Conservation (phyloP, 2,888 invertebrate genomes). For the Tachina lurida region DNA sequence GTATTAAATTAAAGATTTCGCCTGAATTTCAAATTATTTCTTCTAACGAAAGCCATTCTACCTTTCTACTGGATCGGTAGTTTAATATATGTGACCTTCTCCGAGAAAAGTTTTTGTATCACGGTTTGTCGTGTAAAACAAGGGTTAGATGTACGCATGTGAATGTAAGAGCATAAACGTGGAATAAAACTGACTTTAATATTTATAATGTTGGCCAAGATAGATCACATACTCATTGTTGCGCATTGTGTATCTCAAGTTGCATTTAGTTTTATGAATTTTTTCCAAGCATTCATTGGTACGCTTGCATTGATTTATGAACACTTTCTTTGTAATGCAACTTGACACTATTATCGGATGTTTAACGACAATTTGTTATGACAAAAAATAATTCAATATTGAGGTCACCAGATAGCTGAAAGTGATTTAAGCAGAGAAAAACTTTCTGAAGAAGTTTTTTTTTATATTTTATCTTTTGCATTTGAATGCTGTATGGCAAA, state of each 20-base stretch:
- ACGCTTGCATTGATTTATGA: slow-evolving; percentile 63
- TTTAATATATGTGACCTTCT: too few species aligned
- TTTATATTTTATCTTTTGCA: not conserved
- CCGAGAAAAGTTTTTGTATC: too few species aligned
- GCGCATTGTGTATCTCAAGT: not conserved
- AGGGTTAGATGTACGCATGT: not conserved
- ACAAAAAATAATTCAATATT: slow-evolving; percentile 65
- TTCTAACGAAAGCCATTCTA: too few species aligned
- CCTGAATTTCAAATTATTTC: too few species aligned
- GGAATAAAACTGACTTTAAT: slow-evolving; percentile 1
- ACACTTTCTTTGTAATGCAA: slow-evolving; percentile 68
- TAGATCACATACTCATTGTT: slow-evolving; percentile 48
- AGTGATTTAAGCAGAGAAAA: slow-evolving; percentile 51
- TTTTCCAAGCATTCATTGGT: slow-evolving; percentile 29
- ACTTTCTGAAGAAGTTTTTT: slow-evolving; percentile 11
- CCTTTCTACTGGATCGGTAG: too few species aligned
- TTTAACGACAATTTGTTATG: slow-evolving; percentile 67
- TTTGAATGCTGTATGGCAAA: not conserved
- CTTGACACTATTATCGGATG: slow-evolving; percentile 67
- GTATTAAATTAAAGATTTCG: too few species aligned
- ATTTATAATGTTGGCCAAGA: slow-evolving; percentile 34
- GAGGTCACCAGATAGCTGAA: slow-evolving; percentile 62
- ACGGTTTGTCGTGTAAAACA: too few species aligned
- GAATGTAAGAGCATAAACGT: not conserved
- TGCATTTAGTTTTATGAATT: slow-evolving; percentile 29